Conservation (phyloP, 1,140 invertebrate species). For the Drosophila sechellia region DNA sequence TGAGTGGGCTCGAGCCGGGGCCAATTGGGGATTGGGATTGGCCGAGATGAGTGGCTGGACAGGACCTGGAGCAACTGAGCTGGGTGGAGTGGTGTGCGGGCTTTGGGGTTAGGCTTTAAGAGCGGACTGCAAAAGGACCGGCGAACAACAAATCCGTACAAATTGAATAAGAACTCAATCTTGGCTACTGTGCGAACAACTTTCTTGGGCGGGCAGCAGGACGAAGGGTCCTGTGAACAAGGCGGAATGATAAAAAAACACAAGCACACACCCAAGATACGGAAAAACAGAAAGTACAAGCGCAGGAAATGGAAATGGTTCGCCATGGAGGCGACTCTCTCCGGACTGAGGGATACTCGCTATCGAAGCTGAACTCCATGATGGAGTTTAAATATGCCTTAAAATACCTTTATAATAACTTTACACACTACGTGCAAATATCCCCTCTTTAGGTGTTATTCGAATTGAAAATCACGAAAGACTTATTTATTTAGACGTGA, state of each 20-base stretch:
- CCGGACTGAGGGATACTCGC: conserved; percentile 3
- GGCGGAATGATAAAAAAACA: conserved; percentile 55
- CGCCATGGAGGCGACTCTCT: neutral
- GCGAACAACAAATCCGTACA: conserved; percentile 71
- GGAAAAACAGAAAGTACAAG: conserved; percentile 19
- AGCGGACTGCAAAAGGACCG: conserved; percentile 36
- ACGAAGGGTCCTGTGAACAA: conserved; percentile 26
- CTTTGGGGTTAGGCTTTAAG: conserved; percentile 18
- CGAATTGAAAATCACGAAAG: too few relatives aligned
- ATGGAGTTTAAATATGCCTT: too few relatives aligned
- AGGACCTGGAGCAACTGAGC: too few relatives aligned
- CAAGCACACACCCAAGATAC: conserved; percentile 26
- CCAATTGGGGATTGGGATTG: neutral
- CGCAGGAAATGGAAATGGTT: conserved; percentile 3
- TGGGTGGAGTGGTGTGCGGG: neutral
- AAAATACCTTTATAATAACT: too few relatives aligned
- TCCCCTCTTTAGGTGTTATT: too few relatives aligned
- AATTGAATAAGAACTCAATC: conserved; percentile 83
- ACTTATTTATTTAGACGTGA: too few relatives aligned
- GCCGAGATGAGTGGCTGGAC: neutral
- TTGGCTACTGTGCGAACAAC: conserved; percentile 80
- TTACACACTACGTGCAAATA: too few relatives aligned
- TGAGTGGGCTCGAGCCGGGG: conserved; percentile 19
- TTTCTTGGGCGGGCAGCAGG: conserved; percentile 20
- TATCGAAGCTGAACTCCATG: too few relatives aligned